These are phyloP conservation scores for Muntiacus muntjak DNA, from an alignment of 2,113 vertebrate genomes.

Conservation along the genomic window DNA sequence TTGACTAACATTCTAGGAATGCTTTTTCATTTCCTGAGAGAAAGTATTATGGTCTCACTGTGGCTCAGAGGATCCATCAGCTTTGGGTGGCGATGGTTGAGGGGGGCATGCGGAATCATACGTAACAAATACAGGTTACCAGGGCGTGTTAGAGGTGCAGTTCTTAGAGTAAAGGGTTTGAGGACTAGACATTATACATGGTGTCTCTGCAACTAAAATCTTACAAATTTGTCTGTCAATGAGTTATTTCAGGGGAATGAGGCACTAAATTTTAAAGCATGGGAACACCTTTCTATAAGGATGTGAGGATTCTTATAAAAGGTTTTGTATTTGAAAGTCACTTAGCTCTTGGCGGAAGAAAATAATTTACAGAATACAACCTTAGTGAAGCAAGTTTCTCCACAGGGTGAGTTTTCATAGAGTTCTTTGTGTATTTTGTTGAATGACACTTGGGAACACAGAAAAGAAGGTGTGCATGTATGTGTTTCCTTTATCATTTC, in stretches of 20 bases:
- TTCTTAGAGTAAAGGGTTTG: background rate
- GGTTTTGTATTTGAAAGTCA: conserved; percentile 37
- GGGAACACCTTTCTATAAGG: conserved; percentile 13
- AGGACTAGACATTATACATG: background rate
- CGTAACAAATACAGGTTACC: background rate
- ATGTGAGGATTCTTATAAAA: conserved; percentile 14
- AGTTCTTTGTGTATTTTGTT: background rate
- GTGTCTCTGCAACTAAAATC: background rate
- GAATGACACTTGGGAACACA: conserved; percentile 7
- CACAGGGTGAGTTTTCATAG: background rate
- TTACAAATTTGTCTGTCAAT: background rate
- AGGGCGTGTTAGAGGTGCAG: background rate
- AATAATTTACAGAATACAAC: background rate
- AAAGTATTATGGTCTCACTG: background rate
- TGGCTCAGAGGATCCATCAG: background rate
- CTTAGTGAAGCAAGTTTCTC: background rate
- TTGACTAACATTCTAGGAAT: background rate
- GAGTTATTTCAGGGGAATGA: background rate
- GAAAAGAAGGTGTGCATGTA: background rate
- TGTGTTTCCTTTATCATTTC: background rate
- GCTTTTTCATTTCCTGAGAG: background rate
- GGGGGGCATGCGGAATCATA: background rate
- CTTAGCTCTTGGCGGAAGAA: conserved; percentile 15
- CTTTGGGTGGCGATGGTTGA: background rate
- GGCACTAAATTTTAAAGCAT: background rate